phyloP scores from a whole-genome alignment of 2,888 invertebrate species.

The Strigamia maritima region DNA sequence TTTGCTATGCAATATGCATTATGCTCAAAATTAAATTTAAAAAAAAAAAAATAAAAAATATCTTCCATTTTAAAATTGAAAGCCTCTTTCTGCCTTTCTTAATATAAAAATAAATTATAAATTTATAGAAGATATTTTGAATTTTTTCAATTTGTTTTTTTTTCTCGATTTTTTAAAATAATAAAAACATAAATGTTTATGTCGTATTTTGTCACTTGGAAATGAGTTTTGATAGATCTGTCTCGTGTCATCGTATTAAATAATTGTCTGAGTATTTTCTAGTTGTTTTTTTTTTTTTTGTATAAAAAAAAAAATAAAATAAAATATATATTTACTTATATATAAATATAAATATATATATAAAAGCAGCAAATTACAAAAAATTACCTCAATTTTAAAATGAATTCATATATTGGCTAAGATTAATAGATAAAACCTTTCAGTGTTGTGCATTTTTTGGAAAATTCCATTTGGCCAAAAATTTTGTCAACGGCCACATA shows the following conservation, averaged over 20 bases:
- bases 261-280: neutral
- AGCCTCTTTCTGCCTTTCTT: neutral
- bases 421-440: neutral
- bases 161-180: no score
- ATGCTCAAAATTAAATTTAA: constrained; percentile 11
- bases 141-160: no score
- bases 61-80: neutral
- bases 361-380: neutral
- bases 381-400: neutral
- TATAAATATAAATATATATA: no score
- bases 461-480: neutral
- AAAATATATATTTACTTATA: neutral
- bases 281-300: neutral
- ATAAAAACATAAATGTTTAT: neutral
- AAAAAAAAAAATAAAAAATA: neutral
- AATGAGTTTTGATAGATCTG: constrained; percentile 1
- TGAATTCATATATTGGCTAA: neutral
- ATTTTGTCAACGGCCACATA: neutral
- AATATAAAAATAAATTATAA: neutral
- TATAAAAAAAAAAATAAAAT: no score
- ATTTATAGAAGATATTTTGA: neutral
- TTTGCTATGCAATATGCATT: neutral
- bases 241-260: neutral
- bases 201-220: neutral
- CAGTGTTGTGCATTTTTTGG: constrained; percentile 3